Conservation (phyloP, 2,113 vertebrate species). For the Lamprologus lemairii region DNA sequence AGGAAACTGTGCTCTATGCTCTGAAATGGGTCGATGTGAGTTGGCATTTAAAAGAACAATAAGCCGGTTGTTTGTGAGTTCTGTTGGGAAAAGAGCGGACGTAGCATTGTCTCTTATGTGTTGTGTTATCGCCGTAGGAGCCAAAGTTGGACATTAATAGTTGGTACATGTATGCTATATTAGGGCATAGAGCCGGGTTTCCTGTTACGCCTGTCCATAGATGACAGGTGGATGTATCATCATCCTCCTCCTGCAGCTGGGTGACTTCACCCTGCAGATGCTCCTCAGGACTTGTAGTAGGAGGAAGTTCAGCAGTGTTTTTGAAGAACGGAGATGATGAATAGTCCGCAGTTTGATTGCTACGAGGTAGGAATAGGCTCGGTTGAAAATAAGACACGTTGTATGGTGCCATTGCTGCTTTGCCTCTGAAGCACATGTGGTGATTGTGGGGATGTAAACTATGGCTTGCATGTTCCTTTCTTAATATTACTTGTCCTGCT, state of each 20-base stretch:
- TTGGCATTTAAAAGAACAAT: constrained; percentile 59
- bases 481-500: neutral
- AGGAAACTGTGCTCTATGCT: constrained; percentile 10
- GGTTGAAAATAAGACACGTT: neutral
- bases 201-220: neutral
- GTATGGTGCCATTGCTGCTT: neutral
- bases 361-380: neutral
- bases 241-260: constrained; percentile 16
- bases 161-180: neutral
- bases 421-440: neutral
- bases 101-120: neutral
- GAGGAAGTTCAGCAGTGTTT: neutral
- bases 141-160: neutral
- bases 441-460: neutral
- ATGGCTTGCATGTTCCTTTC: neutral
- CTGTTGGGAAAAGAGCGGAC: neutral
- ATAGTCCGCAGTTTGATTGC: neutral
- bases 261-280: constrained; percentile 42
- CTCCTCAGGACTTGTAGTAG: neutral
- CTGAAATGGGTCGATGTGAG: constrained; percentile 45
- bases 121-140: neutral
- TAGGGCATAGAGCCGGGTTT: neutral
- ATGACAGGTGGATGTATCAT: constrained; percentile 42
- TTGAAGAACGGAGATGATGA: neutral
- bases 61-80: constrained; percentile 23